Evolutionary conservation across 2,113 vertebrate species (phyloP).

Genomic region (Smithornis capensis): DNA sequence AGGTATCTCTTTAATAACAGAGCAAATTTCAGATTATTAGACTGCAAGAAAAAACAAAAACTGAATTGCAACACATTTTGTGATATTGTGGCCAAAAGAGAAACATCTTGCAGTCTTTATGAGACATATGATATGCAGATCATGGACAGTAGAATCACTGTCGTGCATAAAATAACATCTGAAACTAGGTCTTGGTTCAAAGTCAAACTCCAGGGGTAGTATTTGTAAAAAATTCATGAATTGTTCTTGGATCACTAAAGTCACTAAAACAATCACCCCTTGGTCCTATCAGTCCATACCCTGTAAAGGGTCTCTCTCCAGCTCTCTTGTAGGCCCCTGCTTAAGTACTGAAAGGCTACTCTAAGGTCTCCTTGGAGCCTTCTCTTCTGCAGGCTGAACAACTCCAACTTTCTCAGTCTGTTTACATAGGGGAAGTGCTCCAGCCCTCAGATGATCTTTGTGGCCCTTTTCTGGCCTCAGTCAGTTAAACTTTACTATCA

Average conservation of each 20-base stretch:
- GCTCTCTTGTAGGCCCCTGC: background rate
- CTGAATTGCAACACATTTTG: background rate
- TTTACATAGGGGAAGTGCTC: background rate
- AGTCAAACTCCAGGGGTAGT: background rate
- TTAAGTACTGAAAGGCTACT: background rate
- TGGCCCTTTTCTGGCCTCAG: background rate
- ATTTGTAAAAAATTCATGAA: background rate
- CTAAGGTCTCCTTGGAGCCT: background rate
- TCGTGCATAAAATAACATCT: background rate
- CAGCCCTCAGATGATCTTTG: background rate
- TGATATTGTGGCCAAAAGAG: background rate
- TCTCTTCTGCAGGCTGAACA: background rate
- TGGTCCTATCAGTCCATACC: background rate
- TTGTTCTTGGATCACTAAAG: too few relatives aligned
- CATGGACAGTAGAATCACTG: background rate
- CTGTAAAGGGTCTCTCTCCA: background rate
- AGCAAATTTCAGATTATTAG: background rate
- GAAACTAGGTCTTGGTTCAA: background rate
- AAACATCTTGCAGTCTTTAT: background rate
- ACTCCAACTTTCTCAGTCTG: background rate
- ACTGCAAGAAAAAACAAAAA: background rate
- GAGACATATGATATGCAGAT: background rate
- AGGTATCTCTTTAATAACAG: background rate
- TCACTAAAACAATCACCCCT: background rate
- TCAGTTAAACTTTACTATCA: background rate